Evolutionary conservation across 2,888 invertebrate genomes (phyloP).

Genomic region (Notodonta dromedarius): DNA sequence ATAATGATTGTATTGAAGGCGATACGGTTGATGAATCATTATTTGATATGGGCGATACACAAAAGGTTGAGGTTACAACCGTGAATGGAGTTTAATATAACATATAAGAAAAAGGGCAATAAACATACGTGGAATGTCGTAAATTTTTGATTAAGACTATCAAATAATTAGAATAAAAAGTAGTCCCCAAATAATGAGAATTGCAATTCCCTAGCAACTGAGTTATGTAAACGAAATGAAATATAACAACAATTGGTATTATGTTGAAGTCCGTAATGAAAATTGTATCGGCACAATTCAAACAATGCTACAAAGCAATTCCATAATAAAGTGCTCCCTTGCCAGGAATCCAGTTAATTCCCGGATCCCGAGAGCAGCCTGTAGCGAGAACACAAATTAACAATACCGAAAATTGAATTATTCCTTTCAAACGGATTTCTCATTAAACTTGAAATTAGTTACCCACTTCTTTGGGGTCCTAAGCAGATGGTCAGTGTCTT

Average conservation of each 20-base stretch:
- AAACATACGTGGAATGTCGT: not conserved
- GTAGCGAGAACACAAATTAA: slow-evolving; percentile 44
- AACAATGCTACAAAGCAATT: slow-evolving; percentile 35
- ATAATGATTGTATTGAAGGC: slow-evolving; percentile 64
- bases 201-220: not conserved
- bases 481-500: slow-evolving; percentile 71
- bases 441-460: slow-evolving; percentile 78
- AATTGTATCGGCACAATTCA: slow-evolving; percentile 32
- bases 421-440: slow-evolving; percentile 68
- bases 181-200: not conserved
- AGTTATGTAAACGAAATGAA: not conserved
- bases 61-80: slow-evolving; percentile 16
- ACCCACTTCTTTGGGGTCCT: slow-evolving; percentile 52
- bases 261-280: slow-evolving; percentile 21
- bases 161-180: too few relatives aligned
- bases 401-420: slow-evolving; percentile 70
- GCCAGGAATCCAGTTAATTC: slow-evolving; percentile 52
- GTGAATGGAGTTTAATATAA: not conserved
- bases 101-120: not conserved
- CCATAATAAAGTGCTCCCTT: slow-evolving; percentile 43
- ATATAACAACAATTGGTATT: not conserved
- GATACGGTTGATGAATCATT: slow-evolving; percentile 48
- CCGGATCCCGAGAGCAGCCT: slow-evolving; percentile 22
- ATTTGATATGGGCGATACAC: slow-evolving; percentile 30
- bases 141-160: too few relatives aligned